These are phyloP conservation scores for Hippoglossus hippoglossus DNA, from an alignment of 2,797 vertebrate species.

Conservation along the genomic window DNA sequence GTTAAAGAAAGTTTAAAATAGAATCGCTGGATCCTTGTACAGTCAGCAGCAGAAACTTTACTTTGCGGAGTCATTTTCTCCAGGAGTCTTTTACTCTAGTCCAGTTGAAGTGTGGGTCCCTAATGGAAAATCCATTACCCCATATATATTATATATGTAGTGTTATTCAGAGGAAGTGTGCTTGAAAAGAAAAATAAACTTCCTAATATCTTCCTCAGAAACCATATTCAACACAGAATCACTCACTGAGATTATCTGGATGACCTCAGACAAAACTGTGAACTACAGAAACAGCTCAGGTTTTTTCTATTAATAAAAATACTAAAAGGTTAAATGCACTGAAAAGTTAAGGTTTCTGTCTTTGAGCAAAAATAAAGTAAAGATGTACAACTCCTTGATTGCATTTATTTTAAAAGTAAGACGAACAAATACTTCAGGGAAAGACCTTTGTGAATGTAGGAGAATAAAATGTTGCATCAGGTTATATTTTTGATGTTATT, in stretches of 20 bases:
- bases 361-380: not conserved
- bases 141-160: not conserved
- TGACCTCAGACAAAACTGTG: constrained; percentile 26
- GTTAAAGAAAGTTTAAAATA: no score
- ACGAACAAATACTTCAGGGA: no score
- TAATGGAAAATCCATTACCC: constrained; percentile 25
- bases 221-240: constrained; percentile 11
- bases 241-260: constrained; percentile 18
- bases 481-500: not conserved
- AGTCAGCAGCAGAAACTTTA: not conserved
- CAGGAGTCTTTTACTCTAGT: not conserved
- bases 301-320: not conserved
- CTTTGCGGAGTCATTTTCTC: not conserved
- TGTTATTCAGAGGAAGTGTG: constrained; percentile 10
- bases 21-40: no score
- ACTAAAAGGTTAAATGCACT: not conserved
- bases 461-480: no score
- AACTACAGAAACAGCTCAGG: not conserved
- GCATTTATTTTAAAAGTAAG: not conserved
- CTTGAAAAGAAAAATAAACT: not conserved
- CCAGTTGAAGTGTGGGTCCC: not conserved
- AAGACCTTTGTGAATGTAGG: no score
- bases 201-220: constrained; percentile 5
- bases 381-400: not conserved
- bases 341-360: not conserved